Evolutionary conservation across 2,113 vertebrate genomes (phyloP).

Genomic region (Chlamydotis undulata): DNA sequence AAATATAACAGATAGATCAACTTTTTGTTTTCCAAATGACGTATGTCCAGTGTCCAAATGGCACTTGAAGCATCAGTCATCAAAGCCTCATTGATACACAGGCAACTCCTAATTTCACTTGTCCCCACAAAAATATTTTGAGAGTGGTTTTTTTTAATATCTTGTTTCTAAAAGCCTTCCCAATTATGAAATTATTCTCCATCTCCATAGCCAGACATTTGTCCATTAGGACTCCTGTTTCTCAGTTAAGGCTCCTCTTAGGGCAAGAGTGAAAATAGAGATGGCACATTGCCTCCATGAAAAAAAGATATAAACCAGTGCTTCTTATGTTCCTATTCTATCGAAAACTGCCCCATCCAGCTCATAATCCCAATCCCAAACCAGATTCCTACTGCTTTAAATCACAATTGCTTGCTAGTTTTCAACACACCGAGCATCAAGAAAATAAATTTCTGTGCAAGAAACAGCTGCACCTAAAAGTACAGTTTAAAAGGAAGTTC

Average conservation of each 20-base stretch:
- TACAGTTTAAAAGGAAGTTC: not conserved
- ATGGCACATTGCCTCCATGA: not conserved
- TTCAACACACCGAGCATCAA: not conserved
- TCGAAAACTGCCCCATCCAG: not conserved
- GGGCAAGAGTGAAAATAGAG: not conserved
- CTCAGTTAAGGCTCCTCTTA: not conserved
- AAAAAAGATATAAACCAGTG: not conserved
- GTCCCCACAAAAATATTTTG: not conserved
- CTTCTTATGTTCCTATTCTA: not conserved
- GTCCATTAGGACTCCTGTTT: not conserved
- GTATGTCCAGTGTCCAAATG: not conserved
- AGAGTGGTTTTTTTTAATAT: not conserved
- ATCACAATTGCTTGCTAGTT: not conserved
- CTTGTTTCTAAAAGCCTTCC: not conserved
- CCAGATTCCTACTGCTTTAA: not conserved
- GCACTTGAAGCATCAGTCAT: not conserved
- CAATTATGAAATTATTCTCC: not conserved
- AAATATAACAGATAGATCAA: not conserved
- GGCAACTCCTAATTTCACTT: not conserved
- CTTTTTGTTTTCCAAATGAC: not conserved
- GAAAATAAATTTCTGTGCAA: not conserved
- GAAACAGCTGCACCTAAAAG: constrained; percentile 1
- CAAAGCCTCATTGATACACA: not conserved
- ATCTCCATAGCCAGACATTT: not conserved
- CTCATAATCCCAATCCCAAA: not conserved